phyloP scores from a whole-genome alignment of 2,888 invertebrate genomes.

The Neoitamus cyanurus region DNA sequence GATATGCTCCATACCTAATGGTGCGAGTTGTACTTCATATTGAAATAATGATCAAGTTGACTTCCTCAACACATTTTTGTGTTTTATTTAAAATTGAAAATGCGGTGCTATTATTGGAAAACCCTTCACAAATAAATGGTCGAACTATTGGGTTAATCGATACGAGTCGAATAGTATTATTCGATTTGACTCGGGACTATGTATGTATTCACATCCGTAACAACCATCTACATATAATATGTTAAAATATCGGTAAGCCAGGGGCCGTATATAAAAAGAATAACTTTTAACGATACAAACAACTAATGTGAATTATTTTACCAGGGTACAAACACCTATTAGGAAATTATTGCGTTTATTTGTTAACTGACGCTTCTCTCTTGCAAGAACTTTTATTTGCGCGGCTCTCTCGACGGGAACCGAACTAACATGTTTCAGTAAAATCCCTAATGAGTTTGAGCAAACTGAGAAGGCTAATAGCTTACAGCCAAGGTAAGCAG shows the following conservation, averaged over 20 bases:
- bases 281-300: not conserved
- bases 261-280: not conserved
- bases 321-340: not conserved
- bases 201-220: no score
- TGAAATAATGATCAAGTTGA: no score
- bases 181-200: no score
- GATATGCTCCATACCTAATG: no score
- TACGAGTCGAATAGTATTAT: no score
- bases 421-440: not conserved
- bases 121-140: no score
- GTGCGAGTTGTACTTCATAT: no score
- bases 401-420: not conserved
- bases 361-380: not conserved
- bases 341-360: not conserved
- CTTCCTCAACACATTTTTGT: no score
- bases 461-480: not conserved
- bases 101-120: no score
- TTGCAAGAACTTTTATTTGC: not conserved
- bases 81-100: no score
- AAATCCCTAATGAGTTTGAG: not conserved
- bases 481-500: slow-evolving; percentile 64
- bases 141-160: no score
- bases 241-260: not conserved
- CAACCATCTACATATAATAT: no score
- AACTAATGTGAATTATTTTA: not conserved